Base-by-base conservation (phyloP, 2,113 vertebrate species). In the Tupaia chinensis region DNA sequence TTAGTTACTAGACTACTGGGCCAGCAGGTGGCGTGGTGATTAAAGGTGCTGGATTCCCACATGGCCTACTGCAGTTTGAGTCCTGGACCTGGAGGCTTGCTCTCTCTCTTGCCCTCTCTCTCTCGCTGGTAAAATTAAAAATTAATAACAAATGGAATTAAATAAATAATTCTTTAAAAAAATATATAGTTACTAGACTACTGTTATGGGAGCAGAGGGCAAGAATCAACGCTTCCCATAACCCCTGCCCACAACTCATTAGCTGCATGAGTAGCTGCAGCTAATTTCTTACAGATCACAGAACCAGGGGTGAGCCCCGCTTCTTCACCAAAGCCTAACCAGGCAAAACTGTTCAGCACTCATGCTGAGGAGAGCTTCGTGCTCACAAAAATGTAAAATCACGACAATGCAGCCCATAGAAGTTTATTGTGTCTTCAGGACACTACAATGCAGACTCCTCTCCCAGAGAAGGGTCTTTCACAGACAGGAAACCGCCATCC, bases 361-460 rank as follows among this genome's bases (percentile, higher is more conserved):
- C 80, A 15, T 23, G 73, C 81, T 9, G 34, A 56, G 27, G 19
- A 70, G 73, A 25, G 22, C 29, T 12, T 85, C 60, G 25, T 9
- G 70, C 84, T 93, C 74, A 60, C 23, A 97, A 91, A 94, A 94
- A 74, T 2, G 54, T 70, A 80, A 95, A 89, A 85, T 53, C 32
- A 91, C 68, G 93, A 80, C 23, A 87, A 16, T n/a, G 73, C 19
- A 78, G 68, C 32, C 61, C 58, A 16, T 74, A 90, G 20, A 89
- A 84, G 29, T 98, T 97, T 98, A 98, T 96, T 98, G 60, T 27
- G 56, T 94, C 83, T 88, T 95, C 73, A 44, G 72, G 68, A 89
- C 86, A 89, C 76, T 73, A 73, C 80, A 81, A 56, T 2, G 74
- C 54, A 56, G 44, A 79, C 63, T 96, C 69, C 73, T 96, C 83